Evolutionary conservation across 2,888 invertebrate genomes (phyloP).

Genomic region (Drosophila acutilabella): DNA sequence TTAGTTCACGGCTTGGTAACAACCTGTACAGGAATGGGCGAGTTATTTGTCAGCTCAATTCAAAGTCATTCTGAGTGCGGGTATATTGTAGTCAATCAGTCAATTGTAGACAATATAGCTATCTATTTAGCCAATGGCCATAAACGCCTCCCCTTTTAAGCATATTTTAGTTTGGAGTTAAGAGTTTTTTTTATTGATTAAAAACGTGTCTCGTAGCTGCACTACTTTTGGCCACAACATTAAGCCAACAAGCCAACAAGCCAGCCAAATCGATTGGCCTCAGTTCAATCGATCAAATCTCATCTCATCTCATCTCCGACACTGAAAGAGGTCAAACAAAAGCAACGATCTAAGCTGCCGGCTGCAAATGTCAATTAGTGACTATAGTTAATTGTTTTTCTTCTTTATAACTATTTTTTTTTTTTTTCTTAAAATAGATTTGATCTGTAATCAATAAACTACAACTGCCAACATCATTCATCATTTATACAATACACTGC

Average conservation of each 20-base stretch:
- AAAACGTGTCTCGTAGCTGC: conserved; percentile 21
- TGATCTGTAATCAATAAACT: conserved; percentile 36
- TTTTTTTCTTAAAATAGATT: conserved; percentile 47
- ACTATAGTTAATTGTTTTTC: conserved; percentile 42
- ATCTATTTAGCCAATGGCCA: conserved; percentile 32
- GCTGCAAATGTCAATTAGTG: conserved; percentile 68
- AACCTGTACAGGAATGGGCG: conserved; percentile 18
- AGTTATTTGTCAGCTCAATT: conserved; percentile 18
- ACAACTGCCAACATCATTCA: conserved; percentile 56
- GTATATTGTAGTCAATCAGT: conserved; percentile 27
- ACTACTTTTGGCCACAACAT: conserved; percentile 35
- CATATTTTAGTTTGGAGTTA: conserved; percentile 16
- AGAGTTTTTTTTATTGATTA: conserved; percentile 34
- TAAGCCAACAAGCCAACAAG: not conserved
- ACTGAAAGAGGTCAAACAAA: conserved; percentile 63
- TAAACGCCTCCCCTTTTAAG: conserved; percentile 48
- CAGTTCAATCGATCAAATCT: conserved; percentile 21
- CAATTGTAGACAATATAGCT: not conserved
- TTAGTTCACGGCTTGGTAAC: conserved; percentile 26
- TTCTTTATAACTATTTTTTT: conserved; percentile 6
- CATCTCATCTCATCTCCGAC: conserved; percentile 22
- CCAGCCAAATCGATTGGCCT: conserved; percentile 33
- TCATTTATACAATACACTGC: conserved; percentile 29
- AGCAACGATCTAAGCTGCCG: conserved; percentile 43
- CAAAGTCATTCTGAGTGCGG: conserved; percentile 17